These are phyloP conservation scores for Falco rusticolus DNA, from an alignment of 2,797 vertebrate species.

Conservation along the genomic window DNA sequence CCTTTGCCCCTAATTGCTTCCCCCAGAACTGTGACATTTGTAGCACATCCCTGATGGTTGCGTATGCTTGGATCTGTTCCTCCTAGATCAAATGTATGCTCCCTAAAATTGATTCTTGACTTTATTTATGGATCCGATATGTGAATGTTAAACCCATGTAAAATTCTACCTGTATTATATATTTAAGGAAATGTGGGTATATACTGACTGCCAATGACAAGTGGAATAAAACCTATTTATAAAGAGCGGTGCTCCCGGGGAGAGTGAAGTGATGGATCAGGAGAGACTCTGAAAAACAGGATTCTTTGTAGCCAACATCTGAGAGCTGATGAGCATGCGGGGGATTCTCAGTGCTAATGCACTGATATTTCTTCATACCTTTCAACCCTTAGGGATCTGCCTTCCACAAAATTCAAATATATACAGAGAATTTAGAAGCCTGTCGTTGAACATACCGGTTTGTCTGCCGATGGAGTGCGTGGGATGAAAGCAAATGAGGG, in stretches of 20 bases:
- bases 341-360: not conserved
- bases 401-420: constrained; percentile 4
- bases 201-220: not conserved
- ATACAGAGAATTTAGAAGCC: not conserved
- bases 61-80: not conserved
- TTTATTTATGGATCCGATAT: not conserved
- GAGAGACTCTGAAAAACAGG: not conserved
- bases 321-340: not conserved
- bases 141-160: not conserved
- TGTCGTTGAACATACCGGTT: not conserved
- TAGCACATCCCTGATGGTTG: not conserved
- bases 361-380: not conserved
- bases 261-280: not conserved
- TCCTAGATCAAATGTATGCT: not conserved
- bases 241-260: not conserved
- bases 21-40: not conserved
- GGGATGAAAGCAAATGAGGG: not conserved
- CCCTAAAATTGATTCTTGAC: not conserved
- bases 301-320: not conserved
- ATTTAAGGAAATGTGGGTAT: not conserved
- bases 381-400: not conserved
- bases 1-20: not conserved
- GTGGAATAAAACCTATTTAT: not conserved
- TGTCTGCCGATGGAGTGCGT: not conserved
- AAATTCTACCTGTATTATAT: not conserved